These are phyloP conservation scores for Chydorus sphaericus DNA, from an alignment of 2,888 invertebrate genomes.

Conservation along the genomic window DNA sequence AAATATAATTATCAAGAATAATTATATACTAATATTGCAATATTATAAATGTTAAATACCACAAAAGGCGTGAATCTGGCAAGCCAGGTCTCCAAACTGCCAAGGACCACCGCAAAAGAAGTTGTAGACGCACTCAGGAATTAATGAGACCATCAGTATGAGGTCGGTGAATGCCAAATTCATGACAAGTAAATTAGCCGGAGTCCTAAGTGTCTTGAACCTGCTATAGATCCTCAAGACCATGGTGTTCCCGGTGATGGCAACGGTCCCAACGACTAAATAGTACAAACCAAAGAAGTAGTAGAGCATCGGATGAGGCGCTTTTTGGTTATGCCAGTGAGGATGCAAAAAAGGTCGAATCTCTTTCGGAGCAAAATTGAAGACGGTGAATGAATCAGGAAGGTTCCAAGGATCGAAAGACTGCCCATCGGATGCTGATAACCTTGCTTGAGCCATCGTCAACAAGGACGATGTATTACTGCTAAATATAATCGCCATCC, in stretches of 20 bases:
- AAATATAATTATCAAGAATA: no score
- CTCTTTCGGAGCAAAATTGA: conserved; percentile 14
- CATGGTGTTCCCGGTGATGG: conserved; percentile 5
- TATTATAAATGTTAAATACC: no score
- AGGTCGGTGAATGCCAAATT: conserved; percentile 26
- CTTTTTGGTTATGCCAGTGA: conserved; percentile 21
- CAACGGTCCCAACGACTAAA: conserved; percentile 15
- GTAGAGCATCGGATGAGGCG: conserved; percentile 20
- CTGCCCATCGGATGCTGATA: no score
- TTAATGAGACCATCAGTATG: conserved; percentile 25
- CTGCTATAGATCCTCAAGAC: conserved; percentile 9
- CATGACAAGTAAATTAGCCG: conserved; percentile 27
- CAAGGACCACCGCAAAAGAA: conserved; percentile 21
- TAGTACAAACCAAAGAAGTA: conserved; percentile 20
- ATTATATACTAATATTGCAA: no score
- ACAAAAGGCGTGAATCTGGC: conserved; percentile 26
- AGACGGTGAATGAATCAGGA: conserved; percentile 14
- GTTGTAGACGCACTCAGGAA: conserved; percentile 15
- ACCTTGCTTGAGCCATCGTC: background rate
- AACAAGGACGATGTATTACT: no score
- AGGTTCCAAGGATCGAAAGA: conserved; percentile 15
- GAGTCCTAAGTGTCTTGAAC: conserved; percentile 21
- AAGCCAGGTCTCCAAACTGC: conserved; percentile 24
- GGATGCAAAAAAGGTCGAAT: conserved; percentile 16
- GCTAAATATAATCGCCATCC: background rate